Evolutionary conservation across 1,140 invertebrate genomes (phyloP), one percentile per base, ranked within the genome.

Genomic region (Calliopsis andreniformis): DNA sequence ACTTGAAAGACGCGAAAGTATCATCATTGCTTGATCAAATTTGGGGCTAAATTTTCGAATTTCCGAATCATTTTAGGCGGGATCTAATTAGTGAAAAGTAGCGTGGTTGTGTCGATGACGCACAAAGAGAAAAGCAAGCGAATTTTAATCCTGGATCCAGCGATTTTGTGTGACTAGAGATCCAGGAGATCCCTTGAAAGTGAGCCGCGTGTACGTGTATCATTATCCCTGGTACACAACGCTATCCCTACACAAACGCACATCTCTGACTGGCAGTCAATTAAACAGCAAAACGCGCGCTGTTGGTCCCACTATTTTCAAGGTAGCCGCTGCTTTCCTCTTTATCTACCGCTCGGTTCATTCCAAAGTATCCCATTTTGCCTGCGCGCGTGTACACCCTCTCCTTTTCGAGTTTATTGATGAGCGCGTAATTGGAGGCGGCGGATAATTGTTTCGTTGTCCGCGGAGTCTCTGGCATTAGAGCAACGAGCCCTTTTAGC

Each of bases 341-440:
- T 80, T 66, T 64, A 66, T 62, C 63, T 55, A 56, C 56, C 35
- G 49, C 18, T 28, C 59, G 53, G 47, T 72, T 45, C 45, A 59
- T 76, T 64, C 55, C 75, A 77, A 77, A 63, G 75, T n/a, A 1
- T 16, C 25, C 62, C 39, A 56, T 49, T 62, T 67, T 75, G 43
- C n/a, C n/a, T n/a, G n/a, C n/a, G n/a, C n/a, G n/a, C n/a, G n/a
- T n/a, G n/a, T n/a, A n/a, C 63, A 18, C 53, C 23, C 42, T 39
- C 53, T 51, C 56, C 18, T 77, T 62, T 3, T 62, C 55, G 73
- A 69, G 68, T 71, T 55, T 77, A 77, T 80, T 78, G 80, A 82
- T 63, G 73, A 66, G 59, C 61, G 76, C 78, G 78, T 82, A 82
- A 82, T 82, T 82, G 80, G 80, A 80, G 72, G 71, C 71, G 79